A percentile compares a stretch with the other conserved stretches of the same genome.
These are phyloP conservation scores for Trialeurodes vaporariorum DNA, from an alignment of 1,140 invertebrate genomes.

Conservation along the genomic window DNA sequence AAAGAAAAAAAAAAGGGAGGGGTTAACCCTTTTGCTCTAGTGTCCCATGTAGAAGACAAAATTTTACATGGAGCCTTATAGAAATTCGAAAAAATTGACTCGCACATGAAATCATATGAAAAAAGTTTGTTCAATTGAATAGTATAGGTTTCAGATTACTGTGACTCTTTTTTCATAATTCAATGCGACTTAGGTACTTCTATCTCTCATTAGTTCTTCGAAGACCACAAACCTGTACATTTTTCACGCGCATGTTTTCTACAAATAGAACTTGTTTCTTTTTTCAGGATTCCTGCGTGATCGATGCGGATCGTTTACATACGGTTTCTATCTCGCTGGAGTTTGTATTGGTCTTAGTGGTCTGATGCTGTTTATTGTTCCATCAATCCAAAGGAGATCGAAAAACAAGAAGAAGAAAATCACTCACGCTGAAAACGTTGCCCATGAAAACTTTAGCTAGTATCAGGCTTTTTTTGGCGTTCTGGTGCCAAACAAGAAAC, in stretches of 20 bases:
- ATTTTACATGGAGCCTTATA: no score
- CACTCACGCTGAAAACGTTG: neutral
- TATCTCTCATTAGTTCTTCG: neutral
- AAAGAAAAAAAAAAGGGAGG: no score
- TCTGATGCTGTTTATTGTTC: slow-evolving; percentile 75
- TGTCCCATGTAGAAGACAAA: no score
- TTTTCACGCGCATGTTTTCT: neutral
- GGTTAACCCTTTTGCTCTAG: no score
- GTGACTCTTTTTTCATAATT: no score
- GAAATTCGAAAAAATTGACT: no score
- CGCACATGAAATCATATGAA: no score
- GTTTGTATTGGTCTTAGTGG: slow-evolving; percentile 74
- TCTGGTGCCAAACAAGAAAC: neutral
- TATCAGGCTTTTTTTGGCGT: neutral
- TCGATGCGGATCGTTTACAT: slow-evolving; percentile 57
- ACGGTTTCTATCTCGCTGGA: slow-evolving; percentile 73
- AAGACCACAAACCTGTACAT: neutral
- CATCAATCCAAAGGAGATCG: slow-evolving; percentile 48
- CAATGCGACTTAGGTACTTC: neutral
- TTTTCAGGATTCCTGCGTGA: slow-evolving; percentile 68
- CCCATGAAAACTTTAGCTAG: neutral
- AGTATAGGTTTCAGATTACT: no score
- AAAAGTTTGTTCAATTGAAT: no score
- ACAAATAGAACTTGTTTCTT: slow-evolving; percentile 9
- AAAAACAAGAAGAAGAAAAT: neutral